Percentiles rank a stretch among this genome's conserved stretches.
These are phyloP conservation scores for Urocolius indicus DNA, from an alignment of 2,113 vertebrate species.

Conservation along the genomic window DNA sequence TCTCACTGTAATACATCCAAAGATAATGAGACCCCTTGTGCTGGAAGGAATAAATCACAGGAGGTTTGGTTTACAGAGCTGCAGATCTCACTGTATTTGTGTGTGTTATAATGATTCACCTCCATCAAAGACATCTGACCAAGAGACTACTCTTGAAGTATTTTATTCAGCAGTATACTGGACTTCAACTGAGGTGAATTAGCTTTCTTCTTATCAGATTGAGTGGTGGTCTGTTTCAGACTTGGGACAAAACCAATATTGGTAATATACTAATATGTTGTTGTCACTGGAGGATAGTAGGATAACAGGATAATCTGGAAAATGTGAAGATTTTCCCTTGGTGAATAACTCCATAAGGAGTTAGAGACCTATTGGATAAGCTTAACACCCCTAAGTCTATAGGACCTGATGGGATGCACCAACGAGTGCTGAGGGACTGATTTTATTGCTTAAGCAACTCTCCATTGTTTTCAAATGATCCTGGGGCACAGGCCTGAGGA, in stretches of 20 bases:
- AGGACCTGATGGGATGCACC: too few species aligned
- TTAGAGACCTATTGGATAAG: too few species aligned
- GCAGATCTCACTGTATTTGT: not conserved
- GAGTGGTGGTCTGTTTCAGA: not conserved
- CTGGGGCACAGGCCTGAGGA: too few species aligned
- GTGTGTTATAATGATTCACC: not conserved
- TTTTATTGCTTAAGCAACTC: too few species aligned
- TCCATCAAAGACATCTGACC: not conserved
- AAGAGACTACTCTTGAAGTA: not conserved
- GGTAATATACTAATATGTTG: not conserved
- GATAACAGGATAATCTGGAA: too few species aligned
- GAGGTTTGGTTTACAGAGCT: not conserved
- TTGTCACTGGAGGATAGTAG: too few species aligned
- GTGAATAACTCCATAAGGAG: too few species aligned
- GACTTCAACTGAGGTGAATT: rapidly evolving
- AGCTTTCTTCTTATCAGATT: not conserved
- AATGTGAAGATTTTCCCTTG: too few species aligned
- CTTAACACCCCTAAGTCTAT: too few species aligned
- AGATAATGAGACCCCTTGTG: not conserved
- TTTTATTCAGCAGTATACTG: not conserved
- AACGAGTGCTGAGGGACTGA: too few species aligned
- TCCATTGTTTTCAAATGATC: too few species aligned
- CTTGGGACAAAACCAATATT: not conserved
- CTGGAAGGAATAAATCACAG: not conserved
- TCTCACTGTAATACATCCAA: not conserved